phyloP scores from a whole-genome alignment of 2,113 vertebrate genomes.

The Cricetomys ansorgei region DNA sequence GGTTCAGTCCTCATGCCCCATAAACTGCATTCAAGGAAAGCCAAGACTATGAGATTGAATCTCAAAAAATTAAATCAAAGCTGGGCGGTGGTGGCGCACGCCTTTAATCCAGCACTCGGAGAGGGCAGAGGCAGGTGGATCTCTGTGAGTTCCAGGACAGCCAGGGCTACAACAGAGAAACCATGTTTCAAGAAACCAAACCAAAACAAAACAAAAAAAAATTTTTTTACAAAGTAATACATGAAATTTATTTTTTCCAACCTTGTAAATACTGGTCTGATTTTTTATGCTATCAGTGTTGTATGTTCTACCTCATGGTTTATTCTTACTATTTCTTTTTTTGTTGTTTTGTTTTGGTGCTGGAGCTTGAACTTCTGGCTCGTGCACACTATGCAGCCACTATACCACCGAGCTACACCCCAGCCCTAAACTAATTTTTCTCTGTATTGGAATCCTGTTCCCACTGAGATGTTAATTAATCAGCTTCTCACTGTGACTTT shows the following conservation, averaged over 20 bases:
- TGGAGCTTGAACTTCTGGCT: background rate
- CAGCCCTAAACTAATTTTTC: constrained; percentile 8
- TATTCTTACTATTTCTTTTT: background rate
- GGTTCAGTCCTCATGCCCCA: background rate
- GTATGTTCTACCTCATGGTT: background rate
- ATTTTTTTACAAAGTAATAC: background rate
- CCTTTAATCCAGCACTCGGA: too few relatives aligned
- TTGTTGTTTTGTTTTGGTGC: background rate
- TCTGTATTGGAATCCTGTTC: background rate
- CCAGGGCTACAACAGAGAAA: too few relatives aligned
- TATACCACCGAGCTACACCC: background rate
- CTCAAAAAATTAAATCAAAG: background rate
- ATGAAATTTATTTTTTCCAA: background rate
- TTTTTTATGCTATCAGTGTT: constrained; percentile 18
- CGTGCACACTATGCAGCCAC: too few relatives aligned
- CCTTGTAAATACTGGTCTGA: background rate
- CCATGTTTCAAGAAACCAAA: too few relatives aligned
- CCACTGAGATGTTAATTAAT: background rate
- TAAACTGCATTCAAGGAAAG: background rate
- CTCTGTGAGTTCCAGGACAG: too few relatives aligned
- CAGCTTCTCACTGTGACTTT: constrained; percentile 19
- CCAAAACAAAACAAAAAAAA: too few relatives aligned
- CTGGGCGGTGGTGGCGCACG: too few relatives aligned
- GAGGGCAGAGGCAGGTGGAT: too few relatives aligned
- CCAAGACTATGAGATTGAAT: background rate